Conservation (phyloP, 2,888 invertebrate genomes). For the Gari tellinella region DNA sequence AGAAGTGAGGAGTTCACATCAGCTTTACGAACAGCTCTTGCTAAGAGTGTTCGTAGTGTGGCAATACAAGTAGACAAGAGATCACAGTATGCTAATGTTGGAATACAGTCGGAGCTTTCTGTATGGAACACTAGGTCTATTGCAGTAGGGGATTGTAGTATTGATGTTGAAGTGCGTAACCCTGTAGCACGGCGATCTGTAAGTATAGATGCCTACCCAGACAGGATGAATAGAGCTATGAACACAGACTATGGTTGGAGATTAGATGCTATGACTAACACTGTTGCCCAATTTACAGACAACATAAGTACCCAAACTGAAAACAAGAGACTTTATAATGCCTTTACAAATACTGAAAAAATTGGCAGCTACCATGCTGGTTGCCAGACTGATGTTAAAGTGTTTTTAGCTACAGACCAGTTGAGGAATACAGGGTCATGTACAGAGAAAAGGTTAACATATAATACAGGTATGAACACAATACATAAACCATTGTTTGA, state of each 20-base stretch:
- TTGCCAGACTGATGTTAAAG: conserved; percentile 74
- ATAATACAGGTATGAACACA: conserved; percentile 72
- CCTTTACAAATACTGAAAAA: conserved; percentile 77
- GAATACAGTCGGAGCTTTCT: conserved; percentile 60
- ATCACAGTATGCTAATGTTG: conserved; percentile 59
- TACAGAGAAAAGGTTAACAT: conserved; percentile 61
- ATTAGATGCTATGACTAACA: conserved; percentile 77
- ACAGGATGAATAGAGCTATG: conserved; percentile 62
- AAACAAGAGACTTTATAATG: conserved; percentile 59
- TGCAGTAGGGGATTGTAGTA: conserved; percentile 78
- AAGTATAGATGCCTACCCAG: conserved; percentile 76
- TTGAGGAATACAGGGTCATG: conserved; percentile 67
- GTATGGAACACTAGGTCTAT: conserved; percentile 64
- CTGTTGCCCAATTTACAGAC: conserved; percentile 61
- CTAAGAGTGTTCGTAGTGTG: conserved; percentile 78
- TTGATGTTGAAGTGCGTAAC: conserved; percentile 79
- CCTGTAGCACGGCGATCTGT: conserved; percentile 73
- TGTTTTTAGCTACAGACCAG: conserved; percentile 71
- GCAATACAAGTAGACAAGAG: conserved; percentile 75
- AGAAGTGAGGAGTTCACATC: conserved; percentile 77
- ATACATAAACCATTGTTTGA: conserved; percentile 57
- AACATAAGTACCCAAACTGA: conserved; percentile 76
- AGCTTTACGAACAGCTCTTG: conserved; percentile 77
- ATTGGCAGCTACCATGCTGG: conserved; percentile 38
- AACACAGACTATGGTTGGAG: conserved; percentile 77